Percentiles rank a stretch among this genome's conserved stretches.
Evolutionary conservation across 2,113 vertebrate species (phyloP).

Genomic region (Tragelaphus buxtoni): DNA sequence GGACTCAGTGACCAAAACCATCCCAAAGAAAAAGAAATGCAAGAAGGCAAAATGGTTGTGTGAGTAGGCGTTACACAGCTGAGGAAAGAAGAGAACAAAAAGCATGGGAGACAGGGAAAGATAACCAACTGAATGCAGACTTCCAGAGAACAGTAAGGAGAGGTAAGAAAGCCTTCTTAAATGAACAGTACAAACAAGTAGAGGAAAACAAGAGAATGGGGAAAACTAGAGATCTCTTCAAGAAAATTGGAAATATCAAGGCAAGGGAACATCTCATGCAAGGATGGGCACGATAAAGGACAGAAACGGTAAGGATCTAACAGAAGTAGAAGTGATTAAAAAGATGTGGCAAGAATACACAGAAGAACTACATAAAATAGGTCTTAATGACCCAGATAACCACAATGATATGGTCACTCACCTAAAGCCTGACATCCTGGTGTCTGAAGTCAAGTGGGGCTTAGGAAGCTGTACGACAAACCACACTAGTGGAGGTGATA

Average conservation of each 20-base stretch:
- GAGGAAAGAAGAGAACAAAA: neutral
- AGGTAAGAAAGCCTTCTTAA: neutral
- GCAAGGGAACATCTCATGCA: neutral
- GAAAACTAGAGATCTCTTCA: neutral
- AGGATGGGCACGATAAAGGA: neutral
- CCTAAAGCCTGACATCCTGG: neutral
- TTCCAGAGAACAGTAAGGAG: neutral
- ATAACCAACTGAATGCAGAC: neutral
- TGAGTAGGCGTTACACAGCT: neutral
- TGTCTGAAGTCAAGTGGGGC: neutral
- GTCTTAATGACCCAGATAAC: neutral
- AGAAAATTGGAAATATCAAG: neutral
- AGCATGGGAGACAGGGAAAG: neutral
- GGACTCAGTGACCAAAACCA: neutral
- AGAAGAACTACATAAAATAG: neutral
- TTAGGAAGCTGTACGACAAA: neutral
- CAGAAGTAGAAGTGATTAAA: neutral
- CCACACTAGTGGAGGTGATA: neutral
- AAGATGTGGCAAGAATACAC: neutral
- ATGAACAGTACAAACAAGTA: neutral
- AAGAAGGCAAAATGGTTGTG: neutral
- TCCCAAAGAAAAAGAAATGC: neutral
- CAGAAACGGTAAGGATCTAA: neutral
- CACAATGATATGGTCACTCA: neutral
- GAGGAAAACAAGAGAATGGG: neutral